Evolutionary conservation across 2,888 invertebrate genomes (phyloP), one percentile per base, ranked within the genome.

Genomic region (Pemphredon lugubris): DNA sequence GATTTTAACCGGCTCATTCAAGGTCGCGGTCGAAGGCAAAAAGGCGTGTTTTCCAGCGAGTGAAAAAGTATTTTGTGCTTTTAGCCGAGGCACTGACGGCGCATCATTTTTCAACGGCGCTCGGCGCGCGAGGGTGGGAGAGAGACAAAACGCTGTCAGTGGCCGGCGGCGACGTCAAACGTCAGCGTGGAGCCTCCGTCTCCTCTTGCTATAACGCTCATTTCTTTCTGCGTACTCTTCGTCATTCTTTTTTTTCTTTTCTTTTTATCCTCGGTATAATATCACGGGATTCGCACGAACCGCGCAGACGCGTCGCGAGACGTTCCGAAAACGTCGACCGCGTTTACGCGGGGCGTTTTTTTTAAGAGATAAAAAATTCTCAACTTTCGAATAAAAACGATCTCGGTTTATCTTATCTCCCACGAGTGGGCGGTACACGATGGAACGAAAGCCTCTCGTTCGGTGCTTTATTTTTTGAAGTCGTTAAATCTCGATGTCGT

Each of bases 21-120:
- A 65, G 66, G 57, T 50, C 69, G 73, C n/a, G 48, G 30, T 73
- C n/a, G 30, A 44, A 37, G 39, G 39, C 44, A 65, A 64, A 69
- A 77, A 81, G 79, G 75, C 81, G 78, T 84, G 80, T 82, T 84
- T 85, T 79, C 77, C 82, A 74, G 58, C 60, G 77, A 57, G 67
- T 71, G 82, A 83, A 85, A 84, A 85, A 84, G 81, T 82, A 81
- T 84, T 84, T 81, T 79, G 79, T 82, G 84, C 86, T 85, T 84
- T 86, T 83, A 86, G 86, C 75, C 79, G 80, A 73, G 83, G 75
- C 81, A 81, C 78, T 79, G 83, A 82, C 81, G 81, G 79, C 69
- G 81, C 81, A 88, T 88, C 88, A 88, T 88, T 88, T 88, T 88
- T 88, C 88, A 88, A 88, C 84, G 83, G 81, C 77, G 83, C 80